phyloP scores from a whole-genome alignment of 2,113 vertebrate species.

The Chitala chitala region DNA sequence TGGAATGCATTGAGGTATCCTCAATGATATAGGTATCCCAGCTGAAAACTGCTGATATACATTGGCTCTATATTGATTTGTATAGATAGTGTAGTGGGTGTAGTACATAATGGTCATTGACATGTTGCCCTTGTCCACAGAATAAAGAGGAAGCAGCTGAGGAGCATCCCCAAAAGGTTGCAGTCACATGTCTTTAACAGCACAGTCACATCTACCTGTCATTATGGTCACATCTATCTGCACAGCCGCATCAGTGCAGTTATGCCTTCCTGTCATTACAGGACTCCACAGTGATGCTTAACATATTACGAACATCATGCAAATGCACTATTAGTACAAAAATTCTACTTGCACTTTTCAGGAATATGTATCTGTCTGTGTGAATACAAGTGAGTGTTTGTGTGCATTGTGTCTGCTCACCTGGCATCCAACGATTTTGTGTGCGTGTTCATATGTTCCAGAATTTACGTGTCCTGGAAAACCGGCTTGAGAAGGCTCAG shows the following conservation, averaged over 20 bases:
- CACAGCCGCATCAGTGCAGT: no score
- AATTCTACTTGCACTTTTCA: not conserved
- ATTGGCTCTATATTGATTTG: not conserved
- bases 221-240: not conserved
- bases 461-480: constrained; percentile 70
- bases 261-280: not conserved
- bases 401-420: not conserved
- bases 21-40: no score
- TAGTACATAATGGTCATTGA: constrained; percentile 12
- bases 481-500: constrained; percentile 74
- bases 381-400: not conserved
- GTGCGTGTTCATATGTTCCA: constrained; percentile 35
- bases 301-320: not conserved
- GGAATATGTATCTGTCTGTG: not conserved
- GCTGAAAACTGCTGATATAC: no score
- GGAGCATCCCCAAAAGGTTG: constrained; percentile 43
- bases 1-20: no score
- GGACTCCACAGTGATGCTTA: not conserved
- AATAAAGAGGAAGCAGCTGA: constrained; percentile 38
- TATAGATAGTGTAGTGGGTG: not conserved
- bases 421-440: not conserved
- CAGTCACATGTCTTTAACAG: not conserved
- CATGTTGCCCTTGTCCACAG: constrained; percentile 39
- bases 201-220: not conserved
- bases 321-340: not conserved